Base-by-base conservation (phyloP, 2,797 vertebrate species). In the Myripristis murdjan region DNA sequence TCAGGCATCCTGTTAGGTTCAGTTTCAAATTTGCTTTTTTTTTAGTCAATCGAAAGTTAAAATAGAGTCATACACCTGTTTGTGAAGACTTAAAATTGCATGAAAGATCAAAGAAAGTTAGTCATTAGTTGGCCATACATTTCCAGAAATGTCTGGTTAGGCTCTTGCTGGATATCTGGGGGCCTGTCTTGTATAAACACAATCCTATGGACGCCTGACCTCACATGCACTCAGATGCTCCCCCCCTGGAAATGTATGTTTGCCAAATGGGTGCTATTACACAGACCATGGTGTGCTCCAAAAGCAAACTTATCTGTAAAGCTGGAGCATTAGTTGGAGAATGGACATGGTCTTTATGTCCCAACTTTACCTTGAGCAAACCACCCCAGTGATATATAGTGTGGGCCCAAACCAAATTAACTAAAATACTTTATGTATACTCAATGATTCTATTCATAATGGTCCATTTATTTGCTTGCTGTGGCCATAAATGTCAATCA, bases 101-200 rank as follows among this genome's bases (percentile, higher is more conserved):
- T 43, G 59, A 70, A 56, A 43, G 28, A 43, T 26, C 6, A 57
- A 71, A 55, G 18, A 41, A 61, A 61, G 55, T 54, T 37, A 12
- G 41, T 46, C 11, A 35, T 9, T 55, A 8, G 31, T 35, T 1
- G 15, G n/a, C 18, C 24, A 4, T 52, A 18, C 14, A 10, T 28
- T 70, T 67, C 46, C 22, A 53, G 47, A 63, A 74, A 24, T 23
- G 55, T 44, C 60, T 26, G 18, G 18, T 48, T 52, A 6, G 43
- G 52, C 53, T 76, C 59, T 66, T 8, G 39, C 52, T 22, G 37
- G 73, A 69, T 65, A 79, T 65, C 75, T 47, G 33, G 39, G 53
- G 4, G 16, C 59, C 74, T 60, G 82, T 66, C 64, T 69, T 73
- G 57, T 43, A 72, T 79, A 66, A 78, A 88, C 79, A 79, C 48